Percentiles rank a stretch among this genome's conserved stretches.
Conservation (phyloP, 2,797 vertebrate genomes). For the Potorous gilbertii region DNA sequence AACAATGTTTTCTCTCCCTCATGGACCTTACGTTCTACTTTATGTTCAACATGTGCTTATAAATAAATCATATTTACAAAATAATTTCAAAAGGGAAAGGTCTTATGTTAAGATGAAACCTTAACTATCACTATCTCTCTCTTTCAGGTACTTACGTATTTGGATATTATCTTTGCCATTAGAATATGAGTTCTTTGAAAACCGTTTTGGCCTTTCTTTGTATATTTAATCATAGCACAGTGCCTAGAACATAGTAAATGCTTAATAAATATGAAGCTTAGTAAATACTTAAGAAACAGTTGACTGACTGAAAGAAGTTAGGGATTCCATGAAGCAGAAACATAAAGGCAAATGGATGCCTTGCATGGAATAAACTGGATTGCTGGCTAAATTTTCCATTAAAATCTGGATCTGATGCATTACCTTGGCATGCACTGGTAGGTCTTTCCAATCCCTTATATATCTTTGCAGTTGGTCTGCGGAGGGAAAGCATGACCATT, state of each 20-base stretch:
- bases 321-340: not conserved
- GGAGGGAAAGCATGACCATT: not conserved
- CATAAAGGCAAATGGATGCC: not conserved
- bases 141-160: not conserved
- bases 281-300: not conserved
- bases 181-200: not conserved
- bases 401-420: not conserved
- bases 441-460: not conserved
- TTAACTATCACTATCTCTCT: not conserved
- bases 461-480: not conserved
- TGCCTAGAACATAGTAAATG: not conserved
- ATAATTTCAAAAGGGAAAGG: not conserved
- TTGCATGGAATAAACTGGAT: not conserved
- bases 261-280: not conserved
- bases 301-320: not conserved
- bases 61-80: not conserved
- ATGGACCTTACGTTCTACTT: not conserved
- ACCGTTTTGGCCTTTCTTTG: not conserved
- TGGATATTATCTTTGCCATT: not conserved
- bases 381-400: not conserved
- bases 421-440: not conserved
- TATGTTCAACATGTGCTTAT: not conserved
- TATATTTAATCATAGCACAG: not conserved
- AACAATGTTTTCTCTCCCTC: not conserved
- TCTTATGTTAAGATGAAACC: not conserved